These are phyloP conservation scores for Episyrphus balteatus DNA, from an alignment of 1,140 invertebrate genomes.

Conservation along the genomic window DNA sequence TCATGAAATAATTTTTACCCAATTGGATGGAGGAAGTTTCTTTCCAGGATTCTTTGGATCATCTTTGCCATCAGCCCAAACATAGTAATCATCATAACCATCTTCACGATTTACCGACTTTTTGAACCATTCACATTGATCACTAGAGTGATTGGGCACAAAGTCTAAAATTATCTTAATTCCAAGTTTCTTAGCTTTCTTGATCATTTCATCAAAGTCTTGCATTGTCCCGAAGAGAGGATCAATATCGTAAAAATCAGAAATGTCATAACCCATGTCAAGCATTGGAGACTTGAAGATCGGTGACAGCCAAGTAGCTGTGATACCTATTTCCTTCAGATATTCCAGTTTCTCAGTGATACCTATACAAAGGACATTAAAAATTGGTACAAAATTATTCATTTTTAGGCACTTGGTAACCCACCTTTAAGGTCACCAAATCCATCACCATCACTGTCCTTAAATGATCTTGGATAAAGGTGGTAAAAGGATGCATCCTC, in stretches of 20 bases:
- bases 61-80: constrained; percentile 45
- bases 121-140: constrained; percentile 51
- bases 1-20: constrained; percentile 28
- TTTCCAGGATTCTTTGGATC: constrained; percentile 4
- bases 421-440: constrained; percentile 53
- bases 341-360: constrained; percentile 43
- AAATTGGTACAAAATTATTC: background rate
- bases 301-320: constrained; percentile 44
- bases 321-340: constrained; percentile 41
- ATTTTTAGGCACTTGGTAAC: constrained; percentile 32
- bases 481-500: constrained; percentile 62
- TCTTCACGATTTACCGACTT: constrained; percentile 41
- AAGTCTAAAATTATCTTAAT: constrained; percentile 51
- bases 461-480: constrained; percentile 68
- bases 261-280: constrained; percentile 57
- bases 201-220: constrained; percentile 47
- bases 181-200: constrained; percentile 24
- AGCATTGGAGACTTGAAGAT: constrained; percentile 46
- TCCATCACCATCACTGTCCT: constrained; percentile 65
- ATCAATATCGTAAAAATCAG: constrained; percentile 49
- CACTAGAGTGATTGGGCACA: constrained; percentile 61
- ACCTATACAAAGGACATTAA: constrained; percentile 6
- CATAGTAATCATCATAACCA: constrained; percentile 51
- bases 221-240: constrained; percentile 48
- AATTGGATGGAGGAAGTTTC: constrained; percentile 38